Evolutionary conservation across 30 jellyfish, hydroid and myxozoan species (phyloP), one percentile per base, ranked within the genome.

Genomic region (Nemopilema nomurai): DNA sequence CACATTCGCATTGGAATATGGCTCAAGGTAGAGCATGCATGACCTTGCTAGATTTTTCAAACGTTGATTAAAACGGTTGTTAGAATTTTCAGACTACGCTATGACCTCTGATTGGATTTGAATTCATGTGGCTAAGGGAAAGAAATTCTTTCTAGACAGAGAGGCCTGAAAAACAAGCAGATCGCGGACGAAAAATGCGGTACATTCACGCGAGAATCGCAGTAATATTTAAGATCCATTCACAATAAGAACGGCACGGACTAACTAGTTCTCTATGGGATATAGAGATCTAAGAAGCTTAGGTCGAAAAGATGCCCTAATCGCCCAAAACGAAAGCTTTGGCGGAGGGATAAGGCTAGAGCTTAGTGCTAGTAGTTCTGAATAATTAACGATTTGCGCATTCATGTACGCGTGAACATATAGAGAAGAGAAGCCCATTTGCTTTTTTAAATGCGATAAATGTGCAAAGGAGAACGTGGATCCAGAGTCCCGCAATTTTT

Each of bases 241-340:
- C 80, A 27, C 91, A 83, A 83, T 83, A 70, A 76, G 51, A 83
- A 71, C 29, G 67, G 90, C 51, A 69, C 84, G 79, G 76, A 66
- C 79, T 69, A 83, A 70, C 76, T 28, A 69, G 69, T 33, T 83
- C 91, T 70, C 86, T 28, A 76, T 71, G 82, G 91, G 91, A 72
- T 83, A 66, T 75, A 50, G 75, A 75, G 76, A 71, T 22, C 52
- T 83, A 83, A 57, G 79, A 49, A 70, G 91, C 82, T 83, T 83
- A 83, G 0, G 82, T 63, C 33, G 86, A 73, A 83, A 83, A 83
- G 84, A 33, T 51, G 51, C 82, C 41, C 67, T 83, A 83, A 83
- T 83, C 91, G 62, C 91, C 41, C 91, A 29, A 30, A 70, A 72
- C 72, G 75, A 62, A 30, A 73, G 86, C 77, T 76, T 70, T 84